A percentile compares a stretch with the other conserved stretches of the same genome.
Conservation (phyloP, 2,797 vertebrate species). For the Novumbra hubbsi region DNA sequence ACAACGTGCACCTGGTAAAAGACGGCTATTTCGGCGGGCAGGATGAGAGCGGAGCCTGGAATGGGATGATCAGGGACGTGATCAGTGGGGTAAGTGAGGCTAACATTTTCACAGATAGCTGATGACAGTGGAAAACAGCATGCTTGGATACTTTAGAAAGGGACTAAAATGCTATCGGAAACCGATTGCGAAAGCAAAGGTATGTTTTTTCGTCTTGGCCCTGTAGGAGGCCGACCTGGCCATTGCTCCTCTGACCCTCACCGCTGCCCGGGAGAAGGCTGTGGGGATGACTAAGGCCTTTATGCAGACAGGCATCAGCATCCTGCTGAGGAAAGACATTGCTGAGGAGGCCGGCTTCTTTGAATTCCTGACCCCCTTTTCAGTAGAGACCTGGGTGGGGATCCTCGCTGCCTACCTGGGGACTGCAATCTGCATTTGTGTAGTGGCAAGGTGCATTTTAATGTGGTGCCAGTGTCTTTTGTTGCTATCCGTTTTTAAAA, state of each 20-base stretch:
- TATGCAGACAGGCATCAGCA: constrained; percentile 88
- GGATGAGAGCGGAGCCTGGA: constrained; percentile 80
- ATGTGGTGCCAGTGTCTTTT: neutral
- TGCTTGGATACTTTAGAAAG: neutral
- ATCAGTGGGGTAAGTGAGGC: constrained; percentile 74
- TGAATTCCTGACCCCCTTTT: constrained; percentile 84
- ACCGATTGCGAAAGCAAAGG: neutral
- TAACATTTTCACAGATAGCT: neutral
- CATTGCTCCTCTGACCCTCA: constrained; percentile 84
- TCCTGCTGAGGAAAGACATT: constrained; percentile 80
- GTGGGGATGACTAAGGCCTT: constrained; percentile 88
- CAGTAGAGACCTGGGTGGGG: constrained; percentile 83
- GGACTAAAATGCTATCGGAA: neutral
- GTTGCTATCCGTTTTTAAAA: neutral
- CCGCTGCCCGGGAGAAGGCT: constrained; percentile 77
- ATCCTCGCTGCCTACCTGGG: constrained; percentile 81
- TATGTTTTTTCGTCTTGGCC: neutral
- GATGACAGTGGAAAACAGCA: neutral
- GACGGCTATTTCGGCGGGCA: constrained; percentile 77
- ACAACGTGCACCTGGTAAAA: constrained; percentile 80
- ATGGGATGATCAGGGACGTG: constrained; percentile 87
- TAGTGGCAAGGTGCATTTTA: constrained; percentile 74
- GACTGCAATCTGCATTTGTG: constrained; percentile 80
- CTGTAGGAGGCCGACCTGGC: constrained; percentile 85
- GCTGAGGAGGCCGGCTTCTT: constrained; percentile 75